Base-by-base conservation (phyloP, 2,113 vertebrate species). In the Salminus brasiliensis region DNA sequence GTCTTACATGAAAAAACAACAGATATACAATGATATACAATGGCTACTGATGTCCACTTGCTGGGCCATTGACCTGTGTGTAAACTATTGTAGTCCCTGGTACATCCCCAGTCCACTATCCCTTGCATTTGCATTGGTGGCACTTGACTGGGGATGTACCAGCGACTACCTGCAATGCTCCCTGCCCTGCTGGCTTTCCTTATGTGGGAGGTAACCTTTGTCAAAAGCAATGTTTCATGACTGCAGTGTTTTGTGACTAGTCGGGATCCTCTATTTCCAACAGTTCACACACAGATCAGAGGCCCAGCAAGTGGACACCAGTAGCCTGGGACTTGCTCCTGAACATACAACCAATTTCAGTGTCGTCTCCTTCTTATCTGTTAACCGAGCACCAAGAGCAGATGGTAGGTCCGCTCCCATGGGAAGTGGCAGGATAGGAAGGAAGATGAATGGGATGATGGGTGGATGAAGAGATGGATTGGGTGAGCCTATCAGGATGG, bases 231-330 rank as follows among this genome's bases (percentile, higher is more conserved):
- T n/a, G 29, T 60, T n/a, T 62, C 41, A 68, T 60, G 65, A 36
- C 21, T 71, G 45, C 30, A 57, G 47, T 72, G 69, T 43, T 30
- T 25, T 68, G 65, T 52, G 43, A 76, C n/a, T n/a, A 43, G 45
- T 52, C 34, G 10, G 23, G 32, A 69, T 66, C 65, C 72, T 72
- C 47, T 59, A 41, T 76, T 36, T 78, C 41, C 59, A 47, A 47
- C 49, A 53, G 73, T 43, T 72, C 66, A 29, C 5, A 7, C 7
- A 21, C n/a, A 25, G 47, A 30, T 65, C 72, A 65, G 45, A 11
- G 15, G 27, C 25, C 27, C 16, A 47, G 39, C 39, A 27, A 53
- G 53, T 15, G 23, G 55, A 13, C 15, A 57, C 25, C 68, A 36
- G 30, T 25, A 43, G 11, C 27, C n/a, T 4, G n/a, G 49, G 23